Evolutionary conservation across 2,888 invertebrate genomes (phyloP).

Genomic region (Charanyca ferruginea): DNA sequence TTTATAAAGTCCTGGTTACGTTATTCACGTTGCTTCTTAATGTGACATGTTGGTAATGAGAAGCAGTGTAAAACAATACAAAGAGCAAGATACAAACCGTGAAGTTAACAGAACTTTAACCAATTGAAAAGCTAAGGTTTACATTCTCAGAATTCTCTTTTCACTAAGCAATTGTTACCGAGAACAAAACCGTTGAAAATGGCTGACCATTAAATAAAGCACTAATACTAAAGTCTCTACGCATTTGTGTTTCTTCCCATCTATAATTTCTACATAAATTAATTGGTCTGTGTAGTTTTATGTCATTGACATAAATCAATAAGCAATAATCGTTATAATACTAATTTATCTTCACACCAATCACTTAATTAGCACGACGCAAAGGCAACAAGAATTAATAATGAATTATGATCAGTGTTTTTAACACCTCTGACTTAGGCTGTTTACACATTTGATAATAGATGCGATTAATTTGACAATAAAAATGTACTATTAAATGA

Average conservation of each 20-base stretch:
- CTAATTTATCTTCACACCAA: slow-evolving; percentile 77
- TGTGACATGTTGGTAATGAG: too few species aligned
- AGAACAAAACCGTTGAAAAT: slow-evolving; percentile 10
- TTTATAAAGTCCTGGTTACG: too few species aligned
- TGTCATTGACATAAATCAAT: slow-evolving; percentile 76
- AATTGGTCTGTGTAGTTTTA: slow-evolving; percentile 43
- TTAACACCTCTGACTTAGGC: slow-evolving; percentile 59
- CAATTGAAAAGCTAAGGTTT: background rate
- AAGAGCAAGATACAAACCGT: too few species aligned
- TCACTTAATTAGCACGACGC: slow-evolving; percentile 83
- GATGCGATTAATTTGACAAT: background rate
- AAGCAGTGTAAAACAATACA: too few species aligned
- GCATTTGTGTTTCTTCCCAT: slow-evolving; percentile 16
- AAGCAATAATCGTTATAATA: slow-evolving; percentile 76
- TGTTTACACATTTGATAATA: slow-evolving; percentile 36
- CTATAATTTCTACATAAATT: slow-evolving; percentile 36
- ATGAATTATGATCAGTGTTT: slow-evolving; percentile 60
- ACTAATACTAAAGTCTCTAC: background rate
- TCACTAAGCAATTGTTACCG: background rate
- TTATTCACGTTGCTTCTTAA: too few species aligned
- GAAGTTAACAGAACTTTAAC: background rate
- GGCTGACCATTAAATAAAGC: background rate
- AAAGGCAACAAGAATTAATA: slow-evolving; percentile 80
- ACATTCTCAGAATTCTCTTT: background rate
- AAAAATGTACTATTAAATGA: background rate